Evolutionary conservation across 1,140 invertebrate species (phyloP).

Genomic region (Charaxes varanes): DNA sequence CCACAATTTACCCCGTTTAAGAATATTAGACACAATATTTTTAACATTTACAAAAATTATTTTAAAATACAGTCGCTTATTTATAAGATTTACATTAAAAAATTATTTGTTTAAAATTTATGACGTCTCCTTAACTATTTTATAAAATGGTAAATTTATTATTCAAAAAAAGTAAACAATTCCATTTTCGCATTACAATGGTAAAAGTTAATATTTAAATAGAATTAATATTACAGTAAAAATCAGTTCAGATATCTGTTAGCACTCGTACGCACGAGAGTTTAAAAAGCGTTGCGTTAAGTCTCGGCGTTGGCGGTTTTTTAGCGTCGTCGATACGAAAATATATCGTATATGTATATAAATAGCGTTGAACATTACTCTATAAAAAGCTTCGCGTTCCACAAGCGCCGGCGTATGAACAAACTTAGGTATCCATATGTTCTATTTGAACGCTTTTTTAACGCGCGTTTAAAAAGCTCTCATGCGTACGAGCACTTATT

Average conservation of each 20-base stretch:
- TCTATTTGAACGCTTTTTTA: too few species aligned
- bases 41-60: conserved; percentile 4
- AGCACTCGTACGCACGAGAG: too few species aligned
- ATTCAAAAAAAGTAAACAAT: conserved; percentile 2
- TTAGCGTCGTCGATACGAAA: too few species aligned
- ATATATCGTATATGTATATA: too few species aligned
- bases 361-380: too few species aligned
- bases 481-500: too few species aligned
- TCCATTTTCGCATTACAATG: conserved; percentile 6
- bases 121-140: neutral
- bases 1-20: neutral
- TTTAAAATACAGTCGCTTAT: conserved; percentile 1
- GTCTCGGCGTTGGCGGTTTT: too few species aligned
- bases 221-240: neutral
- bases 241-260: conserved; percentile 5
- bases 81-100: neutral
- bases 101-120: neutral
- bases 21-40: conserved; percentile 3
- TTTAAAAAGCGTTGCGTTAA: too few species aligned
- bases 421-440: too few species aligned
- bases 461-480: too few species aligned
- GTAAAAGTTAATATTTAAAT: neutral
- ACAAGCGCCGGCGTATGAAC: too few species aligned
- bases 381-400: too few species aligned
- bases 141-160: neutral